A percentile compares a stretch with the other conserved stretches of the same genome.
Evolutionary conservation across 1,140 invertebrate genomes (phyloP).

Genomic region (Choristoneura fumiferana): DNA sequence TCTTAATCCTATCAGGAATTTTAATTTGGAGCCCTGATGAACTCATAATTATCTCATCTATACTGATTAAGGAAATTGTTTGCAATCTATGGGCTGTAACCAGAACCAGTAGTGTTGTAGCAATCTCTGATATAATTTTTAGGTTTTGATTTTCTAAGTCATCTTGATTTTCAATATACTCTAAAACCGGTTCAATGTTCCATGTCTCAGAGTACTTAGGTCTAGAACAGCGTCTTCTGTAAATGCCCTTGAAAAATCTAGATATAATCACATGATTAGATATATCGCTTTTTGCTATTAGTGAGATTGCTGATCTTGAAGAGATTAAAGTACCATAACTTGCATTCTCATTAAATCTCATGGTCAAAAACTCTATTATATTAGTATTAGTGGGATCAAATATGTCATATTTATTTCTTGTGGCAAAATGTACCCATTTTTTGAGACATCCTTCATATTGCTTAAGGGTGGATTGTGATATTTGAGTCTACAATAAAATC

Average conservation of each 20-base stretch:
- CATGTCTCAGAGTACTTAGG: not conserved
- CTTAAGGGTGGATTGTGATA: conserved; percentile 1
- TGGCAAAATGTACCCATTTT: not conserved
- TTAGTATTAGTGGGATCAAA: not conserved
- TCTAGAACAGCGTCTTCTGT: not conserved
- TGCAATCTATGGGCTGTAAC: no score
- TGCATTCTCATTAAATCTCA: conserved; percentile 1
- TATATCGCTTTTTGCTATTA: not conserved
- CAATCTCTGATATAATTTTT: not conserved
- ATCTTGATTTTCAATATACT: conserved; percentile 1
- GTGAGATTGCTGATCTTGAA: conserved; percentile 3
- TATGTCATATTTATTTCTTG: not conserved
- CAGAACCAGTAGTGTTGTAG: not conserved
- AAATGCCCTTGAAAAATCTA: not conserved
- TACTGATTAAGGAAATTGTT: not conserved
- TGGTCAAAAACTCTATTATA: not conserved
- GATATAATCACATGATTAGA: not conserved
- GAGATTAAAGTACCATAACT: conserved; percentile 1
- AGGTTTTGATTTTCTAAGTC: not conserved
- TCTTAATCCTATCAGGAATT: conserved; percentile 1
- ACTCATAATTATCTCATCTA: conserved; percentile 1
- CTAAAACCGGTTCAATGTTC: not conserved
- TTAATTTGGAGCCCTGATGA: not conserved
- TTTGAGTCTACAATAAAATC: not conserved
- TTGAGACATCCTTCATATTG: conserved; percentile 1